phyloP scores from a whole-genome alignment of 2,113 vertebrate species.

The Pithys albifrons region DNA sequence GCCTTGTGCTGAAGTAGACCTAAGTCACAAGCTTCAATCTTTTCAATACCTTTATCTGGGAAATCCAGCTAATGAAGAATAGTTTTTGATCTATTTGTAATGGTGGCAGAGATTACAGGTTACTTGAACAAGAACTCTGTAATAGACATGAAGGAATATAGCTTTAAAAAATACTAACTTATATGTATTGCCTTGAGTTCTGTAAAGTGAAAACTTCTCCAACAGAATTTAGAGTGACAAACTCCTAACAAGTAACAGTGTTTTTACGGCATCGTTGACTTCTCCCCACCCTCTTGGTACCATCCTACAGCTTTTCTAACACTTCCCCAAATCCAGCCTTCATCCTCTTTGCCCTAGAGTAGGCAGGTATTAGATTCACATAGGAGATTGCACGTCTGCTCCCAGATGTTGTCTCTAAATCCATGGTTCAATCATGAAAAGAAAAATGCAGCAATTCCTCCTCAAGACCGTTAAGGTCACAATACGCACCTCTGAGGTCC shows the following conservation, averaged over 20 bases:
- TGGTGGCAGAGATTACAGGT: neutral
- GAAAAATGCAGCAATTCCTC: neutral
- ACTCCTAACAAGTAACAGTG: neutral
- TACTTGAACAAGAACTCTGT: neutral
- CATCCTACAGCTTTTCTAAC: neutral
- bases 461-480: neutral
- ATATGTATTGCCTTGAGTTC: neutral
- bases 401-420: neutral
- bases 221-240: neutral
- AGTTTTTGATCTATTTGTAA: neutral
- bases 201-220: neutral
- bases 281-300: neutral
- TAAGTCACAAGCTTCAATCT: neutral
- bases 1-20: neutral
- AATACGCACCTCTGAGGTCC: neutral
- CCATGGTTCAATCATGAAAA: neutral
- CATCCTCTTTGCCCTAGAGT: neutral
- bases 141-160: neutral
- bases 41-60: neutral
- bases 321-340: neutral
- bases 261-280: rapidly evolving
- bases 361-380: neutral
- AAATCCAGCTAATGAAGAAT: neutral
- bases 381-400: neutral
- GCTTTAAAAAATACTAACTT: neutral